Percentiles rank a stretch among this genome's conserved stretches.
phyloP scores from a whole-genome alignment of 2,888 invertebrate genomes.

The Sceliomorpha sp. region DNA sequence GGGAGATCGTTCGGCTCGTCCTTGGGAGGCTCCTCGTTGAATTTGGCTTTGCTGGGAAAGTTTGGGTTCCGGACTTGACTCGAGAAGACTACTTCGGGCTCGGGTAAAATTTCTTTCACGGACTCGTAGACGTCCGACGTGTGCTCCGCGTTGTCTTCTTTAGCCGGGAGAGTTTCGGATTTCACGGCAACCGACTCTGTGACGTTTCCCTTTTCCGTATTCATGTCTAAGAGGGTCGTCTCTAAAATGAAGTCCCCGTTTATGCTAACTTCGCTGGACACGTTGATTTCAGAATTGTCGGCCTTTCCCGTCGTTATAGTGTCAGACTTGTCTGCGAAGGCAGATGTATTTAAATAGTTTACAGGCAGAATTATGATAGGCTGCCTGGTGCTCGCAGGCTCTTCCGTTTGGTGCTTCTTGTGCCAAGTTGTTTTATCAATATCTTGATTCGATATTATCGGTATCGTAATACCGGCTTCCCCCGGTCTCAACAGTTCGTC shows the following conservation, averaged over 20 bases:
- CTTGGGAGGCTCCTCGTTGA: constrained; percentile 32
- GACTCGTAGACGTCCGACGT: constrained; percentile 43
- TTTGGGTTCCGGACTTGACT: constrained; percentile 26
- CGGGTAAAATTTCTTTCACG: constrained; percentile 41
- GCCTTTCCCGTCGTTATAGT: constrained; percentile 46
- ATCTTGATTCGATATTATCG: constrained; percentile 48
- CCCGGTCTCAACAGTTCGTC: constrained; percentile 71
- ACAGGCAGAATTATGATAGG: constrained; percentile 9
- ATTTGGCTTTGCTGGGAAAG: constrained; percentile 13
- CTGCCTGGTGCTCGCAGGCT: constrained; percentile 17
- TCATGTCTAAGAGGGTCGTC: constrained; percentile 68
- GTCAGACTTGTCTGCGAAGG: constrained; percentile 28
- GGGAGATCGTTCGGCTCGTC: constrained; percentile 17
- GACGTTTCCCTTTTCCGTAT: constrained; percentile 57
- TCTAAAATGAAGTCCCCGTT: constrained; percentile 68
- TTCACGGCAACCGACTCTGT: constrained; percentile 36
- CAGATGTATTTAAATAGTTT: constrained; percentile 18
- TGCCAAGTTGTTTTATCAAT: constrained; percentile 29
- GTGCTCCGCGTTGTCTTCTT: constrained; percentile 19
- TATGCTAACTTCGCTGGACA: constrained; percentile 69
- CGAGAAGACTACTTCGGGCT: constrained; percentile 60
- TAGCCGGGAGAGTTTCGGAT: constrained; percentile 20
- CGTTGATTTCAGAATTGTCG: constrained; percentile 58
- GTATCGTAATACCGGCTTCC: constrained; percentile 71
- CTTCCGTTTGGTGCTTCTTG: constrained; percentile 10